Evolutionary conservation across 1,140 invertebrate genomes (phyloP), one percentile per base, ranked within the genome.

Genomic region (Dinoponera quadriceps): DNA sequence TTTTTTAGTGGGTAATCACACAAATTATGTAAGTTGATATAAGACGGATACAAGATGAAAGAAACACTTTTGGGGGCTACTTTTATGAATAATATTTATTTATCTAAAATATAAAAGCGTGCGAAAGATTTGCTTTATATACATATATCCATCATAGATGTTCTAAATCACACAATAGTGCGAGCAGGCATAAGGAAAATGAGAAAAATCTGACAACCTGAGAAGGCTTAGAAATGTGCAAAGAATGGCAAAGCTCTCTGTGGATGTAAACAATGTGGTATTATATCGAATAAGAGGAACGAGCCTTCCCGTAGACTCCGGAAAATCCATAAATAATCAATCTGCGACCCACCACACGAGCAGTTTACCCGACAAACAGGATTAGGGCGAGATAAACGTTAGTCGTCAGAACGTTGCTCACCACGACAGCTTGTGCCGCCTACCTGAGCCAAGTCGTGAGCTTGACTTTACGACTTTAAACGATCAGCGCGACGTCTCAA

Each of bases 321-420:
- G 14, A 49, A 44, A 55, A 78, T 68, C 48, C 25, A 68, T 78
- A 68, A 68, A 68, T 74, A 48, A 44, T 60, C 71, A 60, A 73
- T 48, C n/a, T 63, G 38, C 11, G n/a, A n/a, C 63, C 14, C 7
- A 33, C n/a, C 62, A 54, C 62, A 54, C 29, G 16, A 14, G 22
- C 18, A n/a, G 75, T 73, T 60, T 5, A 38, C 18, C 20, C 44
- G 29, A 22, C 55, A 62, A 73, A 82, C 55, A 82, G 71, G 44
- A 73, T 73, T 73, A 82, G 27, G 55, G 14, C 20, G 44, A 60
- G 33, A 73, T 71, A 62, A 60, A 81, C 11, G 38, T 44, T 44
- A 44, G 3, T 44, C 38, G 38, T 9, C 38, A 44, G 38, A 11
- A 44, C 22, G 29, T 54, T 55, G 14, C 9, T 5, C 29, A 44